These are phyloP conservation scores for Nannospalax galili DNA, from an alignment of 2,113 vertebrate species.

Conservation along the genomic window DNA sequence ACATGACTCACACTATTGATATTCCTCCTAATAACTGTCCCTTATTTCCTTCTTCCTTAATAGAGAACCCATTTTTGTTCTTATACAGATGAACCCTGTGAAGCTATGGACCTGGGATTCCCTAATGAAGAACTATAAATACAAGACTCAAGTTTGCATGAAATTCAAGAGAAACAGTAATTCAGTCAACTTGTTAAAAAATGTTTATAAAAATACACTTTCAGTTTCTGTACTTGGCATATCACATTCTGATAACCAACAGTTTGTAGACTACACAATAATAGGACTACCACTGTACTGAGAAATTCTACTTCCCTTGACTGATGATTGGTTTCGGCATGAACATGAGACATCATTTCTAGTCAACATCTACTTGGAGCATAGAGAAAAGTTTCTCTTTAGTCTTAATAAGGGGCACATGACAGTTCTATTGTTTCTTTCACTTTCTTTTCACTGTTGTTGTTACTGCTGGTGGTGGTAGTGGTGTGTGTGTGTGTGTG, in stretches of 20 bases:
- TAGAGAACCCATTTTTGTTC: conserved; percentile 21
- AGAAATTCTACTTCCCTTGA: conserved; percentile 44
- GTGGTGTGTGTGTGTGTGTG: too few relatives aligned
- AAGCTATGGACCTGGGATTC: not conserved
- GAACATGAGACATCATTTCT: conserved; percentile 2
- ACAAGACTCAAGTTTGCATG: not conserved
- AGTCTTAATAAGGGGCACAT: conserved; percentile 40
- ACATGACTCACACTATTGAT: not conserved
- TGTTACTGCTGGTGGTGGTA: too few relatives aligned
- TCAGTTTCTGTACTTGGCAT: conserved; percentile 16
- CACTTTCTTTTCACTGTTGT: not conserved
- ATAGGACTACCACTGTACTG: not conserved
- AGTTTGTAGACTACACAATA: conserved; percentile 7
- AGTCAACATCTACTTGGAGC: not conserved
- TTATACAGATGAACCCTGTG: not conserved
- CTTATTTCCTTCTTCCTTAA: conserved; percentile 16
- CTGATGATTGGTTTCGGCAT: conserved; percentile 2
- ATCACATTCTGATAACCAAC: conserved; percentile 14
- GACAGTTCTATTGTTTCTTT: conserved; percentile 26
- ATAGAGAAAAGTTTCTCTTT: conserved; percentile 13
- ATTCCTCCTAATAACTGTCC: not conserved
- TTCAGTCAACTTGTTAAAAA: conserved; percentile 40
- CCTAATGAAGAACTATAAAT: conserved; percentile 42
- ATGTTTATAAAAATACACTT: conserved; percentile 48
- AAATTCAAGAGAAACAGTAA: conserved; percentile 32